Percentiles rank a stretch among this genome's conserved stretches.
Evolutionary conservation across 1,140 invertebrate genomes (phyloP).

Genomic region (Heterodera schachtii): DNA sequence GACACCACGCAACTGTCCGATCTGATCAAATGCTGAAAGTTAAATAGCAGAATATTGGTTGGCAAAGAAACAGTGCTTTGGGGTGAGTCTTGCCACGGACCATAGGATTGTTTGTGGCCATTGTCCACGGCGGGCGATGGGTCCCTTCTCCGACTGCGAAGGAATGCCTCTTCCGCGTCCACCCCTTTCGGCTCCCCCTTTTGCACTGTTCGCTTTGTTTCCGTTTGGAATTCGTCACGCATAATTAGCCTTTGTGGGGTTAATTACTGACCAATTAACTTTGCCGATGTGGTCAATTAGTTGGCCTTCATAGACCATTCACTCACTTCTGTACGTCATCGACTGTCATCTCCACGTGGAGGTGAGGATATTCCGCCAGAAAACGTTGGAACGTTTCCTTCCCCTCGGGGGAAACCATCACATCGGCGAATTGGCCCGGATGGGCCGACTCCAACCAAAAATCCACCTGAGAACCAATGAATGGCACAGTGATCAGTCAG

Average conservation of each 20-base stretch:
- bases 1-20: conserved; percentile 36
- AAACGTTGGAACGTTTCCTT: conserved; percentile 38
- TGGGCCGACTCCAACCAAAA: conserved; percentile 57
- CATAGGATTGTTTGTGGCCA: conserved; percentile 8
- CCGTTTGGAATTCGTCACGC: conserved; percentile 7
- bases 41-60: conserved; percentile 19
- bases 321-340: conserved; percentile 58
- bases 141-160: conserved; percentile 13
- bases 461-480: conserved; percentile 48
- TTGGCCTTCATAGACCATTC: too few species aligned
- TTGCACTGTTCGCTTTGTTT: conserved; percentile 18
- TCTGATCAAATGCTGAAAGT: conserved; percentile 16
- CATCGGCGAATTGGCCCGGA: conserved; percentile 53
- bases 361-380: conserved; percentile 38
- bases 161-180: neutral
- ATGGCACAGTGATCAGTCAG: too few species aligned
- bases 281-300: too few species aligned
- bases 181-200: conserved; percentile 16
- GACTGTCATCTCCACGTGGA: conserved; percentile 53
- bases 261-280: too few species aligned
- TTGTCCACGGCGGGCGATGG: neutral
- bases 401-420: conserved; percentile 53
- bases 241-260: conserved; percentile 23
- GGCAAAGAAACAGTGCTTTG: too few species aligned
- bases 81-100: neutral